Evolutionary conservation across 1,140 invertebrate species (phyloP).

Genomic region (Papilio helenus): DNA sequence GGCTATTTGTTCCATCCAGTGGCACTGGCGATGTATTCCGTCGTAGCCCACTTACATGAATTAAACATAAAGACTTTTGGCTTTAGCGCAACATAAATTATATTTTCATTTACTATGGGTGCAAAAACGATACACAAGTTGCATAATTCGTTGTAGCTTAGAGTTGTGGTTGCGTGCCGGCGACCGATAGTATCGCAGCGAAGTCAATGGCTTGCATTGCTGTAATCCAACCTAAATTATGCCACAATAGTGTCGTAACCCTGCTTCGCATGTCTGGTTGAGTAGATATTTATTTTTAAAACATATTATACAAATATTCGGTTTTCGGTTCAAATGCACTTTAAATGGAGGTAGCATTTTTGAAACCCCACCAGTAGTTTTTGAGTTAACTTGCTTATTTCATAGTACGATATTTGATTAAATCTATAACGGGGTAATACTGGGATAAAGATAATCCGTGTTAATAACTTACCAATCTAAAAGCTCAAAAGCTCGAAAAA

Average conservation of each 20-base stretch:
- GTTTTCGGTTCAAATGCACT: too few species aligned
- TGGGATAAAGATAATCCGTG: too few species aligned
- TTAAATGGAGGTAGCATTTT: too few species aligned
- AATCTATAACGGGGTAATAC: too few species aligned
- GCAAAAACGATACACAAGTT: constrained; percentile 30
- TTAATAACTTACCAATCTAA: background rate
- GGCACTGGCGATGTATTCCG: background rate
- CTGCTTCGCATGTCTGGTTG: background rate
- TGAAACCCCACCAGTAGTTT: too few species aligned
- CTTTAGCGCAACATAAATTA: constrained; percentile 42
- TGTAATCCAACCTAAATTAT: constrained; percentile 22
- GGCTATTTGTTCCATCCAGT: background rate
- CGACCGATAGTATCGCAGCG: constrained; percentile 56
- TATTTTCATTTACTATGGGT: constrained; percentile 43
- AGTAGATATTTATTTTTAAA: background rate
- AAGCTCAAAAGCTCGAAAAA: background rate
- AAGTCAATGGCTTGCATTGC: constrained; percentile 47
- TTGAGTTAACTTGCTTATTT: too few species aligned
- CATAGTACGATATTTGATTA: too few species aligned
- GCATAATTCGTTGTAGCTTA: background rate
- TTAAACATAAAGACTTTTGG: constrained; percentile 38
- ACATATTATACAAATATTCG: background rate
- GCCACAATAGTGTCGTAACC: background rate
- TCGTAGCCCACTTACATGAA: constrained; percentile 25
- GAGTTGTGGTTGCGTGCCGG: constrained; percentile 48